Base-by-base conservation (phyloP, 2,888 invertebrate genomes). In the Aspidiotus destructor region DNA sequence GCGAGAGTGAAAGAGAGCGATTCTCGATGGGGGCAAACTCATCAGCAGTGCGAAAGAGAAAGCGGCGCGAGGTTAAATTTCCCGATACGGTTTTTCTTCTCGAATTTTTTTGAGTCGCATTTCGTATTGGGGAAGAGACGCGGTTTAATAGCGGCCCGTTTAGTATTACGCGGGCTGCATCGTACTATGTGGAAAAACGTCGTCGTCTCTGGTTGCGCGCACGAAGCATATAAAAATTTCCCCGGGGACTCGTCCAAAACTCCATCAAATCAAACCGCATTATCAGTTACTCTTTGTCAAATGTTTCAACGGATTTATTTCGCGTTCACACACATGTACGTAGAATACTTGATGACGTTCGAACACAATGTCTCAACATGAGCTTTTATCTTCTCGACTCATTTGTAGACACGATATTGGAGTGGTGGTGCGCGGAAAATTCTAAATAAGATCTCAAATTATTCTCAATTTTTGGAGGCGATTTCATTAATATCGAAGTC, bases 181-280 rank as follows among this genome's bases (percentile, higher is more conserved):
- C 6, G 10, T 6, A n/a, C n/a, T 48, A n/a, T n/a, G 48, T 48
- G 10, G 48, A 54, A 53, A 63, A 16, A 10, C 16, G 13, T 41
- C 58, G 58, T 60, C 67, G 67, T 67, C 67, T 67, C 58, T 60
- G 67, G 67, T 57, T 60, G 57, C 64, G 48, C 67, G 57, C 67
- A 67, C 67, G 67, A 67, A 67, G 67, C 67, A 57, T 67, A 67
- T 67, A 67, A 67, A 67, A 67, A 67, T 67, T 60, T 60, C 67
- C 67, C 67, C 58, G 60, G 67, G 67, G 67, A 67, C 67, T 67
- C 67, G 67, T 67, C 67, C 58, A 60, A 67, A 67, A 67, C 67
- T 67, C 67, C 67, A 67, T 67, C 67, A 67, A 67, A 67, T 67
- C 67, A 67, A 67, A 67, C 67, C 67, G 67, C 67, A 67, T 67